Conservation (phyloP, 2,113 vertebrate genomes). For the Mellivora capensis region DNA sequence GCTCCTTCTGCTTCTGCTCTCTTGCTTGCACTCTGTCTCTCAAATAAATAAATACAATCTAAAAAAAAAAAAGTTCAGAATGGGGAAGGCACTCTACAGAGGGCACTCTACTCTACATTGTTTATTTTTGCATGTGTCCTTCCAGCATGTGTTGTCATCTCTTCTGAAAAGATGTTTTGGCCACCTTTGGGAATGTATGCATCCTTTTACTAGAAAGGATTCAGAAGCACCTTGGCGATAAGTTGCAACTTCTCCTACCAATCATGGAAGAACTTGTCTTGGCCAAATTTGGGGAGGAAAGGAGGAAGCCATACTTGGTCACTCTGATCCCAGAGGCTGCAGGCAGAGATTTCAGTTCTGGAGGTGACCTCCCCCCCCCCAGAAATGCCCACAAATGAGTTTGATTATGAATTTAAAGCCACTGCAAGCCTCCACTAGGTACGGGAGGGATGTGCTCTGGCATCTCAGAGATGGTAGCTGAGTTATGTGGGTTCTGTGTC, state of each 20-base stretch:
- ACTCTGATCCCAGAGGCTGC: neutral
- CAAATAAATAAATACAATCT: too few species aligned
- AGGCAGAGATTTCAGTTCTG: neutral
- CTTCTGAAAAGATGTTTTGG: neutral
- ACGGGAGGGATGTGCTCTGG: too few species aligned
- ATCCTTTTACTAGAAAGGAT: neutral
- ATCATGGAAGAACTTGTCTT: neutral
- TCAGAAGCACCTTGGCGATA: neutral
- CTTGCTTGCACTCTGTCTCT: too few species aligned
- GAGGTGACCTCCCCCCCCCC: neutral
- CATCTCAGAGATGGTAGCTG: neutral
- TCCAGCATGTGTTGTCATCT: neutral
- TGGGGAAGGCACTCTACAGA: neutral
- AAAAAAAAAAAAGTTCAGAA: too few species aligned
- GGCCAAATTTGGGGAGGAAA: neutral
- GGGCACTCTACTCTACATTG: accelerated
- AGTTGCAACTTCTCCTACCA: neutral
- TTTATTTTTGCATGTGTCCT: neutral
- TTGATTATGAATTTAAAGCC: neutral
- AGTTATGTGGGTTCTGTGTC: neutral
- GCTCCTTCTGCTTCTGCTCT: too few species aligned
- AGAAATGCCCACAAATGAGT: neutral
- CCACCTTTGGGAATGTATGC: neutral
- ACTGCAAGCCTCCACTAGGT: neutral
- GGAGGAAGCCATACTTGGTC: neutral